Evolutionary conservation across 2,888 invertebrate species (phyloP), one percentile per base, ranked within the genome.

Genomic region (Blastobasis adustella): DNA sequence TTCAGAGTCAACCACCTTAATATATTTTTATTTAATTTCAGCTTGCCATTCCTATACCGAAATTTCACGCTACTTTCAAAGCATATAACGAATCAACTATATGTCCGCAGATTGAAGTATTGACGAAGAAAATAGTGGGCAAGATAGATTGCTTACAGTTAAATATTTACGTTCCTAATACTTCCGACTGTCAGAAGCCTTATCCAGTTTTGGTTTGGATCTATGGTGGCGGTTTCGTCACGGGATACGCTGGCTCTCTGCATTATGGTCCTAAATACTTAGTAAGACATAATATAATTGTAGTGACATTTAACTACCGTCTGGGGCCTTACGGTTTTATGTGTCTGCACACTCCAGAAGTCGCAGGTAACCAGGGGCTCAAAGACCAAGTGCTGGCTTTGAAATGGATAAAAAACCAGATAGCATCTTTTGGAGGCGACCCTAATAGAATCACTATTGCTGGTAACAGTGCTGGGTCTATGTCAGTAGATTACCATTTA

Each of bases 301-400:
- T 80, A 3, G 71, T 81, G 0, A 67, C 71, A 4, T 38, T 80
- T 0, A 76, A 71, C 23, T 76, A 82, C 49, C 65, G 81, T 6
- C 46, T 71, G 0, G 77, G 75, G 10, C 64, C 74, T 0, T 81
- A 76, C 49, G 81, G 81, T 6, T 81, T 81, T 50, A 75, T 81
- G 74, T 79, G 78, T 45, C 63, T 80, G 0, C 69, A 71, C 46
- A 65, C 56, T n/a, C 66, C 70, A 5, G 63, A 68, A 46, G 62
- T 72, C 10, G 68, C 78, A 3, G 80, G 79, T 9, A 81, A 81
- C 48, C 73, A 76, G 56, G 81, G 81, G 0, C 57, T 82, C 0
- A 79, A 78, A 63, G 81, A 82, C 49, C 80, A 80, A 56, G 41
- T 63, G 0, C 37, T 68, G 6, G 80, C 73, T 40, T 56, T 82